Conservation (phyloP, 2,888 invertebrate species). For the Acanthoscelides obtectus region DNA sequence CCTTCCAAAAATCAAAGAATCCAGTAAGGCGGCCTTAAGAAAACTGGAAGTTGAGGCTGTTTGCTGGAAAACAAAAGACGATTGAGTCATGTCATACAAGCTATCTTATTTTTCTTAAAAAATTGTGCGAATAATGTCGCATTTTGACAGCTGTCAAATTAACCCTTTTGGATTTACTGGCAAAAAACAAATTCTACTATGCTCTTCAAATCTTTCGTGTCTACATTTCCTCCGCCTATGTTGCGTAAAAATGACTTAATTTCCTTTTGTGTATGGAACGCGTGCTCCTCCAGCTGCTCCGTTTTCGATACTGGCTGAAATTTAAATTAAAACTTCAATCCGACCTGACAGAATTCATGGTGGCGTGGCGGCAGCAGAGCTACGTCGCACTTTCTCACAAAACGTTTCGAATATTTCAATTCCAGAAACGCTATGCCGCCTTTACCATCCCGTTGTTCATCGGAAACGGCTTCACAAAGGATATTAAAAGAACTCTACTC, state of each 20-base stretch:
- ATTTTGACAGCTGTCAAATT: too few species aligned
- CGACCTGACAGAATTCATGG: not conserved
- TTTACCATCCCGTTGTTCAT: not conserved
- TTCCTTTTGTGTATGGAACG: not conserved
- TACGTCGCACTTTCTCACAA: not conserved
- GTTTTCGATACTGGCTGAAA: slow-evolving; percentile 2
- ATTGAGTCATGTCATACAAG: too few species aligned
- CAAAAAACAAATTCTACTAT: too few species aligned
- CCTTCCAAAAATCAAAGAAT: too few species aligned
- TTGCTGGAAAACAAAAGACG: too few species aligned
- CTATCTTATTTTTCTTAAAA: too few species aligned
- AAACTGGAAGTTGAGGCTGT: too few species aligned
- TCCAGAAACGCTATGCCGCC: not conserved
- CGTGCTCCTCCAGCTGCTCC: not conserved
- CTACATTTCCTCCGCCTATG: not conserved
- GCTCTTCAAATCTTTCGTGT: too few species aligned
- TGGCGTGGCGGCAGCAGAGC: not conserved
- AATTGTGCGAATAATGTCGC: too few species aligned
- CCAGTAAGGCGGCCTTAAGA: too few species aligned
- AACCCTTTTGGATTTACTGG: too few species aligned
- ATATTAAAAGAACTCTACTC: not conserved
- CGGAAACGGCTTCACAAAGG: not conserved
- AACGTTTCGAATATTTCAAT: not conserved
- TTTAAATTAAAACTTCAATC: slow-evolving; percentile 17
- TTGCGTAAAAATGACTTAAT: not conserved